Evolutionary conservation across 1,140 invertebrate species (phyloP).

Genomic region (Lasaia peninsularis): DNA sequence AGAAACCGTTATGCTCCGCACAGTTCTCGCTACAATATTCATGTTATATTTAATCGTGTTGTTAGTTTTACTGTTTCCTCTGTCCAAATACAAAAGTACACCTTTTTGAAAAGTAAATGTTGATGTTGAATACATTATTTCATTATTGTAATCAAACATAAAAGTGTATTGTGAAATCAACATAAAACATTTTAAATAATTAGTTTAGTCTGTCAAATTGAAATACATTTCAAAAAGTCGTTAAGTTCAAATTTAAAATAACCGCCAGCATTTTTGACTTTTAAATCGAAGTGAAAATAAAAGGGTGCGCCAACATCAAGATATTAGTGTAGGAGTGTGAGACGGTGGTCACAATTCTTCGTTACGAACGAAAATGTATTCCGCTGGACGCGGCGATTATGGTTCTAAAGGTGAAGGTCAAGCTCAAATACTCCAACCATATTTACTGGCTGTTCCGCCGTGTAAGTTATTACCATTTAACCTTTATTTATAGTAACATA

Average conservation of each 20-base stretch:
- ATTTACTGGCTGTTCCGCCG: slow-evolving; percentile 69
- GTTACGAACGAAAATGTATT: slow-evolving; percentile 45
- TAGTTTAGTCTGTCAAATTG: neutral
- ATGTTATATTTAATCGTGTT: slow-evolving; percentile 66
- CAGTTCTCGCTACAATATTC: slow-evolving; percentile 53
- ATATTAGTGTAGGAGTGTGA: neutral
- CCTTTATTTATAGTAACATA: neutral
- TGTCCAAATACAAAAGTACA: slow-evolving; percentile 60
- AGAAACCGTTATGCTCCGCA: slow-evolving; percentile 35
- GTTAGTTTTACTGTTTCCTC: slow-evolving; percentile 58
- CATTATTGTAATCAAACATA: neutral
- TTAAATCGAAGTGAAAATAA: neutral
- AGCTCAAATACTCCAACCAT: slow-evolving; percentile 69
- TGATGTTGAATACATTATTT: neutral
- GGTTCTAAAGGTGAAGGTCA: slow-evolving; percentile 72
- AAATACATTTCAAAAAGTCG: neutral
- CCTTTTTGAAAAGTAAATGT: neutral
- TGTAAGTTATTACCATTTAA: slow-evolving; percentile 48
- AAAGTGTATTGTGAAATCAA: neutral
- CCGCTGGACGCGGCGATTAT: slow-evolving; percentile 61
- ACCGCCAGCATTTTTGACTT: too few species aligned
- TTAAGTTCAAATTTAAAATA: neutral
- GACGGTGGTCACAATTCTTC: slow-evolving; percentile 27
- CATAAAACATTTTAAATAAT: neutral
- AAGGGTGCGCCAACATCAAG: neutral